Evolutionary conservation across 2,888 invertebrate genomes (phyloP).

Genomic region (Conchocele bisecta): DNA sequence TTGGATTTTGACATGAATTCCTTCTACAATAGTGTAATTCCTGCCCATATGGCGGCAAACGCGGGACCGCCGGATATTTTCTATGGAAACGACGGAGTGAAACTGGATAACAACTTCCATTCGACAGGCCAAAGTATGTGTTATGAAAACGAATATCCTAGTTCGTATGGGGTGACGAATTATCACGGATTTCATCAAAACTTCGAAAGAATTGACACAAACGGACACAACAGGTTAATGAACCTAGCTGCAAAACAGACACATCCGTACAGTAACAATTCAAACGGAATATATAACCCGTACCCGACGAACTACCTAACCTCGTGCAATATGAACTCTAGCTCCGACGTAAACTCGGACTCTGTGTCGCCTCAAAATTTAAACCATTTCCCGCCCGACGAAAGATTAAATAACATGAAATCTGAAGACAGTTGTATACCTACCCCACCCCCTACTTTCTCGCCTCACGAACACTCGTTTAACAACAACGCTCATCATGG

Average conservation of each 20-base stretch:
- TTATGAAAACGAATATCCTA: constrained; percentile 61
- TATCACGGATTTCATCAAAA: constrained; percentile 59
- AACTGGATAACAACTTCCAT: constrained; percentile 57
- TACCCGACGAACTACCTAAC: constrained; percentile 47
- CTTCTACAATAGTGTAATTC: constrained; percentile 62
- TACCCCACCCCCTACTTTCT: constrained; percentile 63
- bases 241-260: constrained; percentile 59
- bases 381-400: constrained; percentile 40
- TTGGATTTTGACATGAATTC: constrained; percentile 57
- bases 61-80: constrained; percentile 63
- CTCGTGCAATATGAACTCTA: constrained; percentile 53
- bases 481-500: constrained; percentile 49
- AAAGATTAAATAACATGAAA: constrained; percentile 62
- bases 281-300: constrained; percentile 49
- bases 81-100: constrained; percentile 59
- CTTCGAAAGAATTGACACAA: constrained; percentile 57
- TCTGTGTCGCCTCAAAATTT: constrained; percentile 33
- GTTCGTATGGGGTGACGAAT: constrained; percentile 59
- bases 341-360: constrained; percentile 21
- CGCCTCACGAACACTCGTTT: constrained; percentile 58
- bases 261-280: constrained; percentile 44
- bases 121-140: constrained; percentile 63
- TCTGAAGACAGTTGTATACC: constrained; percentile 64
- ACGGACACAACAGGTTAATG: constrained; percentile 55
- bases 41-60: constrained; percentile 61